Conservation (phyloP, 2,888 invertebrate genomes). For the Zygaena filipendulae region DNA sequence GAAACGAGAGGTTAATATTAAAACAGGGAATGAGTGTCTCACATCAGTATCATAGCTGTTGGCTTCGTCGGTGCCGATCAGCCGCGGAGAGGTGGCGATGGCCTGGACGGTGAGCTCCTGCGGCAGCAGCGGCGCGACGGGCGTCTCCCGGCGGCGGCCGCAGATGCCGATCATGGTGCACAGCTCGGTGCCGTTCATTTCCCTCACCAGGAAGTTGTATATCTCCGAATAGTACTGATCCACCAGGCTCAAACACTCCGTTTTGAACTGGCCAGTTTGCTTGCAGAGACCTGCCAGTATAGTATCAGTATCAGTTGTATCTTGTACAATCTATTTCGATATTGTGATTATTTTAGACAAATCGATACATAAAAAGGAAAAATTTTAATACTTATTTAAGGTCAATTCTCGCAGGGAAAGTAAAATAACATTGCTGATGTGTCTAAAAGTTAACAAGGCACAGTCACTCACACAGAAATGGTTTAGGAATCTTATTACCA, state of each 20-base stretch:
- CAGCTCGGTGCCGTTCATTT: slow-evolving; percentile 75
- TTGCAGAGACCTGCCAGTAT: slow-evolving; percentile 74
- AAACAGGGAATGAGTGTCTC: too few species aligned
- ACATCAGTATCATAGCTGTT: slow-evolving; percentile 32
- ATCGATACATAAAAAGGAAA: neutral
- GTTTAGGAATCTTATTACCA: too few species aligned
- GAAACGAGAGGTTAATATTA: too few species aligned
- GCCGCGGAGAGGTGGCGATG: slow-evolving; percentile 19
- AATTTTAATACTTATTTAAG: neutral
- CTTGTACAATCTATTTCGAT: too few species aligned
- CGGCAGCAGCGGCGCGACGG: slow-evolving; percentile 73
- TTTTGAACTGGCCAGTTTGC: slow-evolving; percentile 77
- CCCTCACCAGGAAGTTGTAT: slow-evolving; percentile 75
- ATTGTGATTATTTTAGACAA: too few species aligned
- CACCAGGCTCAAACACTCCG: slow-evolving; percentile 80
- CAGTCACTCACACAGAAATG: too few species aligned
- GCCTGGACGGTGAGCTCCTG: slow-evolving; percentile 42
- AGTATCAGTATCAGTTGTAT: too few species aligned
- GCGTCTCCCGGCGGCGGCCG: slow-evolving; percentile 36
- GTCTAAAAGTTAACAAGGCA: too few species aligned
- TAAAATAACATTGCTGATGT: too few species aligned
- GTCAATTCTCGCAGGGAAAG: neutral
- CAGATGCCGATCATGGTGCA: slow-evolving; percentile 81
- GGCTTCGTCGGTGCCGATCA: slow-evolving; percentile 46
- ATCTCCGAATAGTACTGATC: slow-evolving; percentile 81